These are phyloP conservation scores for Ptilorrhoa leucosticta DNA, from an alignment of 2,113 vertebrate species.

Conservation along the genomic window DNA sequence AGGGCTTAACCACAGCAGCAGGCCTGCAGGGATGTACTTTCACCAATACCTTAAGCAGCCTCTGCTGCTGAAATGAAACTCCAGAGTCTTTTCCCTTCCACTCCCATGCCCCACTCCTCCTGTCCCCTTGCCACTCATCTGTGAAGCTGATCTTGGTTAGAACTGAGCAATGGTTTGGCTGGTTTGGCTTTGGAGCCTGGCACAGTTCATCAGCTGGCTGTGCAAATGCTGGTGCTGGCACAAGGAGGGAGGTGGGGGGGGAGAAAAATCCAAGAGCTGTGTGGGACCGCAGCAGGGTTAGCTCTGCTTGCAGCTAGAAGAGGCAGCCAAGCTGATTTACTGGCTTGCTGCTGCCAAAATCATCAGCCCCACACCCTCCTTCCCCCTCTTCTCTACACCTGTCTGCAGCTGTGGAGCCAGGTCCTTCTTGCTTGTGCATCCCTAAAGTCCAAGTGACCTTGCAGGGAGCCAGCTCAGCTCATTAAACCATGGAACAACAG, in stretches of 20 bases:
- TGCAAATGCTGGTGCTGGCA: neutral
- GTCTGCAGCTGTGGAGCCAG: neutral
- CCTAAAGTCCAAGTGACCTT: neutral
- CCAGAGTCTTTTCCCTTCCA: neutral
- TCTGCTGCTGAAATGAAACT: neutral
- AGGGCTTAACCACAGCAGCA: conserved; percentile 3
- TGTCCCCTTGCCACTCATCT: neutral
- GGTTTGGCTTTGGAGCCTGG: neutral
- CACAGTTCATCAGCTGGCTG: neutral
- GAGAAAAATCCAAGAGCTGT: neutral
- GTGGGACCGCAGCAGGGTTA: neutral
- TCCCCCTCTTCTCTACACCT: neutral
- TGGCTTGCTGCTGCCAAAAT: conserved; percentile 5
- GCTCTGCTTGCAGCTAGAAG: neutral
- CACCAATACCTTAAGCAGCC: neutral
- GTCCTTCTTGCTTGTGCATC: neutral
- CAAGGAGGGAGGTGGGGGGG: neutral
- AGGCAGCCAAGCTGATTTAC: neutral
- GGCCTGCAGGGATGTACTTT: conserved; percentile 16
- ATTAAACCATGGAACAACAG: neutral
- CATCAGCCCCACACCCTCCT: neutral
- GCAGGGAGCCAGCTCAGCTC: neutral
- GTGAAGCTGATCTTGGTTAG: neutral
- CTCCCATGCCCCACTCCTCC: neutral
- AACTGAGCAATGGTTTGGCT: neutral